Base-by-base conservation (phyloP, 2,797 vertebrate genomes). In the Cyclura pinguis region DNA sequence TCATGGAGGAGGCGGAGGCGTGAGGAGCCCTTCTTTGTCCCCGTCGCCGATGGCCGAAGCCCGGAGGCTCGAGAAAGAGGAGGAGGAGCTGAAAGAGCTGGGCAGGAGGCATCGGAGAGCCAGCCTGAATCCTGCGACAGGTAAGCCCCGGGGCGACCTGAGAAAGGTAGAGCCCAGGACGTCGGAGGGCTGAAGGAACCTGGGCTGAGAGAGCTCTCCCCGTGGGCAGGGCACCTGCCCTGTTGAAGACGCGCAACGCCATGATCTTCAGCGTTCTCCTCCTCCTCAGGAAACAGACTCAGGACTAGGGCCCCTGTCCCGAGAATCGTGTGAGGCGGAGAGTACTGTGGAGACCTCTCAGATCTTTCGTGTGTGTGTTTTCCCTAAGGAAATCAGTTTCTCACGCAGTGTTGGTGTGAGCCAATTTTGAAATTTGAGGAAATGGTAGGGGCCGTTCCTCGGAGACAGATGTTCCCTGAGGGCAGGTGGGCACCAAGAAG, bases 11-110 rank as follows among this genome's bases (percentile, higher is more conserved):
- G 82, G 74, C 84, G 57, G 57, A 20, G 88, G 85, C 84, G 80
- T 84, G 78, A 95, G 85, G 64, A 67, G 83, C 87, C 78, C 24
- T 55, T 35, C 59, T 76, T 72, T 77, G 88, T 91, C 81, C 86
- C 84, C 85, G 89, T 50, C 92, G 95, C 92, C 95, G 89, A 99
- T 99, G 99, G 98, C 98, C 92, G 98, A 99, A 97, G 97, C 97
- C 94, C 97, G 98, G 96, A 95, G 96, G 85, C 94, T 97, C 92
- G 98, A 98, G 91, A 97, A 98, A 94, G 97, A 98, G 85, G 98
- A 98, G 96, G 98, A 97, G 93, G 97, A 97, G 96, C 95, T 97
- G 94, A 95, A 97, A 93, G 98, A 98, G 89, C 93, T 96, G 92
- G 96, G 96, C 90, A 94, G 97, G 90, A 96, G 97, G 94, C 96